These are phyloP conservation scores for Tenthredo scrophulariae DNA, from an alignment of 2,888 invertebrate genomes.

Conservation along the genomic window DNA sequence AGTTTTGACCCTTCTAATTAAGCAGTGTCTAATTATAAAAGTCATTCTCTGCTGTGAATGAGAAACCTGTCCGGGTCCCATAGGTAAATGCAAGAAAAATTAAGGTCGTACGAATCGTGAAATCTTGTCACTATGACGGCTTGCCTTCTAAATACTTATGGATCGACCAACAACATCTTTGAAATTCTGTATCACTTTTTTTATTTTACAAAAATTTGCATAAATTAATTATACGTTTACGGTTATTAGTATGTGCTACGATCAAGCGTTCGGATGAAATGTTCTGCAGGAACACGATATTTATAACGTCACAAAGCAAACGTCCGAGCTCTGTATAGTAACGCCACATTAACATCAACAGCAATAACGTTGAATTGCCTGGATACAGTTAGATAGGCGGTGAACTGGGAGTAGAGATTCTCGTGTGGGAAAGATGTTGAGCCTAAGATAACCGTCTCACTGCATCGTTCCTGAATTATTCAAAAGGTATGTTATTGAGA, in stretches of 20 bases:
- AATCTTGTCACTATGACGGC: not conserved
- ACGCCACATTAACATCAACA: constrained; percentile 44
- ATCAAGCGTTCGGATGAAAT: not conserved
- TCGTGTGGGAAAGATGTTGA: constrained; percentile 47
- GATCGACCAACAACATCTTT: not conserved
- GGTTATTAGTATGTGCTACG: not conserved
- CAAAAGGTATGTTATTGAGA: constrained; percentile 40
- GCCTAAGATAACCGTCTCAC: constrained; percentile 23
- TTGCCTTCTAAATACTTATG: not conserved
- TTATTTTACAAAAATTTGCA: not conserved
- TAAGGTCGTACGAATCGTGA: constrained; percentile 9
- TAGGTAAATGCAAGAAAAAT: not conserved
- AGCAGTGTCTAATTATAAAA: constrained; percentile 19
- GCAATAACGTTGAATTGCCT: constrained; percentile 40
- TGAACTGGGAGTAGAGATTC: constrained; percentile 42
- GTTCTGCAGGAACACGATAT: constrained; percentile 2
- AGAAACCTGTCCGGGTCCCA: not conserved
- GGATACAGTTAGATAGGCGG: constrained; percentile 45
- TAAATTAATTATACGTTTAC: not conserved
- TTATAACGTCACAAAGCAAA: constrained; percentile 1
- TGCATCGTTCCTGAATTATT: constrained; percentile 49
- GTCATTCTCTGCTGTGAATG: not conserved
- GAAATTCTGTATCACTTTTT: not conserved
- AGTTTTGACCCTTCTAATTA: not conserved
- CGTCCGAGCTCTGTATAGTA: constrained; percentile 15